Percentiles rank a stretch among this genome's conserved stretches.
Evolutionary conservation across 2,797 vertebrate species (phyloP).

Genomic region (Thripadectes ignobilis): DNA sequence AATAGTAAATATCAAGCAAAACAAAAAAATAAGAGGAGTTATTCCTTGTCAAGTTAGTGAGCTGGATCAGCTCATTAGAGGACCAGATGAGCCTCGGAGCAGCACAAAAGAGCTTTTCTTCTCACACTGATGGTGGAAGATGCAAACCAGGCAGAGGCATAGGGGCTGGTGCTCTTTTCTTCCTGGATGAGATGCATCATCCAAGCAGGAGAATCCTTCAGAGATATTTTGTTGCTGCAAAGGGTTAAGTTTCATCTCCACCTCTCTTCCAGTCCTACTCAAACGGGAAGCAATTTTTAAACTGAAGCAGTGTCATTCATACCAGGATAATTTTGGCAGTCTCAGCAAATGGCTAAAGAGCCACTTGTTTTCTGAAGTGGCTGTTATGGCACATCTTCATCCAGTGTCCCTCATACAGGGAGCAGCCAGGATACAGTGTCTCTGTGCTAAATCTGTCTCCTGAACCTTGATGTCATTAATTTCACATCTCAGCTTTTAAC

Average conservation of each 20-base stretch:
- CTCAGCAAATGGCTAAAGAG: not conserved
- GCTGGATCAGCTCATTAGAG: not conserved
- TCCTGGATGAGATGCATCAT: not conserved
- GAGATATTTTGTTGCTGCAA: not conserved
- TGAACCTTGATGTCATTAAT: not conserved
- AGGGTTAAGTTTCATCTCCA: not conserved
- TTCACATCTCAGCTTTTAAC: not conserved
- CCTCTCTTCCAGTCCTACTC: not conserved
- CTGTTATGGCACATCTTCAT: not conserved
- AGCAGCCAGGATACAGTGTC: not conserved
- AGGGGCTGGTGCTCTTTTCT: not conserved
- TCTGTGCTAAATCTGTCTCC: not conserved
- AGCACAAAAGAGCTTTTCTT: not conserved
- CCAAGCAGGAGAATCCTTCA: not conserved
- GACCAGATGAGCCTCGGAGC: not conserved
- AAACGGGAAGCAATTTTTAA: not conserved
- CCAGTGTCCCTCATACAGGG: not conserved
- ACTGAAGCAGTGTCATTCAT: not conserved
- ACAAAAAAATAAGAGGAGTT: not conserved
- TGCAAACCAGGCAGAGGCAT: not conserved
- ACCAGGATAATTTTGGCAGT: not conserved
- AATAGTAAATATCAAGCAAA: not conserved
- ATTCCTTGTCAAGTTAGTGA: constrained; percentile 6
- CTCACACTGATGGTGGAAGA: not conserved
- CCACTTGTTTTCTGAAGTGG: not conserved